Percentiles rank a stretch among this genome's conserved stretches.
Conservation (phyloP, 2,113 vertebrate species). For the Calcarius ornatus region DNA sequence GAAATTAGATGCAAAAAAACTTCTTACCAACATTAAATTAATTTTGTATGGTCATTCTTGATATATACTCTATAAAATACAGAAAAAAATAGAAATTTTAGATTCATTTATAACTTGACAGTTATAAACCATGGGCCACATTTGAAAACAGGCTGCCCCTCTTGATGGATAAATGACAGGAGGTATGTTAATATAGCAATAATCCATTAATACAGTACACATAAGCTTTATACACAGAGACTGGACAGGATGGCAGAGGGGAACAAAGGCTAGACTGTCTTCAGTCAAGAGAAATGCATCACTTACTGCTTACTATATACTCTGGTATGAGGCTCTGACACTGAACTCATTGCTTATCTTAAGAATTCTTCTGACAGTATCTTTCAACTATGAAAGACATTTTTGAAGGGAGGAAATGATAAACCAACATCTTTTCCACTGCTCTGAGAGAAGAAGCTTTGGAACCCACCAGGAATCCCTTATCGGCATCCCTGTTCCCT, state of each 20-base stretch:
- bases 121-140: not conserved
- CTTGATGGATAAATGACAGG: not conserved
- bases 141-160: not conserved
- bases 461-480: not conserved
- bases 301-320: slow-evolving; percentile 9
- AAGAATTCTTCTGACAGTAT: slow-evolving; percentile 39
- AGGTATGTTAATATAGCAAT: not conserved
- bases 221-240: not conserved
- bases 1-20: not conserved
- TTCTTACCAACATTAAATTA: not conserved
- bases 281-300: slow-evolving; percentile 26
- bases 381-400: slow-evolving; percentile 19
- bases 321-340: slow-evolving; percentile 39
- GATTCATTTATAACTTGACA: not conserved
- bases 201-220: not conserved
- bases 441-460: not conserved
- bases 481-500: not conserved
- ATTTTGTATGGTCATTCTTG: not conserved
- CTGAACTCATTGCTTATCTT: slow-evolving; percentile 42
- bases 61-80: not conserved
- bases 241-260: not conserved
- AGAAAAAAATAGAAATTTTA: not conserved
- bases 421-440: slow-evolving; percentile 4
- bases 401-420: slow-evolving; percentile 22
- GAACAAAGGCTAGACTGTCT: slow-evolving; percentile 49